Evolutionary conservation across 2,888 invertebrate species (phyloP).

Genomic region (Pachymerium ferrugineum): DNA sequence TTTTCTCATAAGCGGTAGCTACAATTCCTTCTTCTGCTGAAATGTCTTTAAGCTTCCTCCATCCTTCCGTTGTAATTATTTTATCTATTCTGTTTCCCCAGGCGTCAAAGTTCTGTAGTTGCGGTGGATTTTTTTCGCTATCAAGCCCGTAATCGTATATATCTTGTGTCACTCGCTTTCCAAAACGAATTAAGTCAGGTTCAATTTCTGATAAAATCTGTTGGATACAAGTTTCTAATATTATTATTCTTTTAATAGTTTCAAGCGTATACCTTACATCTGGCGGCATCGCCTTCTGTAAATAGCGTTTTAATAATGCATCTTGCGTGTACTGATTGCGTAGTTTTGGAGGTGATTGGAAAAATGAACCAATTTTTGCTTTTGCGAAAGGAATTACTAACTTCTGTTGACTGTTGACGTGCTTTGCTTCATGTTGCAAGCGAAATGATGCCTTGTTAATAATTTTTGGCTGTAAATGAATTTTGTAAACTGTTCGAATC

Average conservation of each 20-base stretch:
- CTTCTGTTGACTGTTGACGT: background rate
- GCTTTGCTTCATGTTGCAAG: background rate
- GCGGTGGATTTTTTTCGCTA: slow-evolving; percentile 52
- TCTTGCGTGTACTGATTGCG: slow-evolving; percentile 49
- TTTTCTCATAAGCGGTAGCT: slow-evolving; percentile 51
- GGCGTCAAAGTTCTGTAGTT: slow-evolving; percentile 50
- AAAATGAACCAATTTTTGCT: slow-evolving; percentile 46
- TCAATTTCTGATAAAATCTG: slow-evolving; percentile 44
- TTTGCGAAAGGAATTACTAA: slow-evolving; percentile 38
- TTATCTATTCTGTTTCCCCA: slow-evolving; percentile 54
- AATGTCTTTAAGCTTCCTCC: slow-evolving; percentile 52
- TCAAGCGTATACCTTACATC: slow-evolving; percentile 44
- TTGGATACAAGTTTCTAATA: background rate
- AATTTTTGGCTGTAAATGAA: no score
- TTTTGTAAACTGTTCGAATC: background rate
- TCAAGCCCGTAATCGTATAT: slow-evolving; percentile 49
- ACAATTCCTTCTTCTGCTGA: slow-evolving; percentile 55
- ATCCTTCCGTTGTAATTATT: slow-evolving; percentile 53
- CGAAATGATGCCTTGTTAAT: no score
- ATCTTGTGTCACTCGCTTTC: slow-evolving; percentile 51
- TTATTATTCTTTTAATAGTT: background rate
- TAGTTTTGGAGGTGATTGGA: slow-evolving; percentile 47
- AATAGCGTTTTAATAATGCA: slow-evolving; percentile 44
- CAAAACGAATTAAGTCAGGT: slow-evolving; percentile 51
- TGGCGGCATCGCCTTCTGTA: slow-evolving; percentile 45